Base-by-base conservation (phyloP, 1,140 invertebrate genomes). In the Drosophila hydei region DNA sequence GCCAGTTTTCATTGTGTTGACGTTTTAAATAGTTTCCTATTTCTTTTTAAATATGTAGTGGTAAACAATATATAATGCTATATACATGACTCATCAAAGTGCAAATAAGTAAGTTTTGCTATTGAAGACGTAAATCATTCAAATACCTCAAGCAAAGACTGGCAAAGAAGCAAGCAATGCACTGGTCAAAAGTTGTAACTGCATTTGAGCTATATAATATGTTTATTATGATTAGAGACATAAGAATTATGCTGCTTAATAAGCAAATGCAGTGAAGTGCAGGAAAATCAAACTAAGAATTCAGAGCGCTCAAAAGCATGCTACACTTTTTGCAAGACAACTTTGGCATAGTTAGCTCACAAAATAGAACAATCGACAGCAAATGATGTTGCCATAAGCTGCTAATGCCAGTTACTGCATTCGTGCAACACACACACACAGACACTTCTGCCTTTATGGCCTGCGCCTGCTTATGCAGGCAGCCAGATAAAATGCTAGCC, bases 1-100 rank as follows among this genome's bases (percentile, higher is more conserved):
- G 61, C 68, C 68, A 85, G 76, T 80, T 84, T 55, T 47, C 21
- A 72, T 58, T 77, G 27, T 76, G 67, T 79, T 84, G 51, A 76
- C 62, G 72, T 79, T 75, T 62, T 56, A 45, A 51, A 65, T 79
- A 85, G 63, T 65, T 76, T 61, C 33, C 50, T 11, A 19, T 51
- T 25, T 21, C 16, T 40, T 42, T 52, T 38, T n/a, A 12, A 19
- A 59, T 65, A 59, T 23, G 69, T 72, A 72, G 69, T 72, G 54
- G n/a, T 33, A 33, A 33, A 33, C 30, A 33, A 33, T 33, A 14
- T 42, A 14, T 58, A 25, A 27, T 45, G 16, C 42, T 30, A 30
- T 55, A 6, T 3, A 23, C 1, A 43, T 27, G 12, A 19, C 12
- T 33, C n/a, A 0, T 8, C 12, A 11, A 11, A 21, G 2, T 55